Conservation (phyloP, 2,113 vertebrate species). For the Phycodurus eques region DNA sequence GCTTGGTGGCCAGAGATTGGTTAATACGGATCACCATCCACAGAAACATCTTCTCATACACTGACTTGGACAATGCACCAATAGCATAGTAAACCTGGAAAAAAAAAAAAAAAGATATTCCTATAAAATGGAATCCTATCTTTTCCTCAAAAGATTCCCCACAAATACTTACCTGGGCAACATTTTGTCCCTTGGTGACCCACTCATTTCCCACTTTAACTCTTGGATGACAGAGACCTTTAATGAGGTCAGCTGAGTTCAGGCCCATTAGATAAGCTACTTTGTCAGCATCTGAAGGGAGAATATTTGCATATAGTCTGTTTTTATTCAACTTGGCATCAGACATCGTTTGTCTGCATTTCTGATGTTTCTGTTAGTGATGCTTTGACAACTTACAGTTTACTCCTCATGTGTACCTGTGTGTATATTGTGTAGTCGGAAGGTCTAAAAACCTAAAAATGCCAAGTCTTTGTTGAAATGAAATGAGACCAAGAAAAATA, state of each 20-base stretch:
- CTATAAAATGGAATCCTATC: neutral
- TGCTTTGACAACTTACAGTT: neutral
- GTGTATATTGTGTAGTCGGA: no score
- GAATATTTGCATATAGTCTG: neutral
- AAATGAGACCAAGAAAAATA: no score
- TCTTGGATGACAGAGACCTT: constrained; percentile 81
- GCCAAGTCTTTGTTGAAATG: no score
- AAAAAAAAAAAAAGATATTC: neutral
- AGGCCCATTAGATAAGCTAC: constrained; percentile 84
- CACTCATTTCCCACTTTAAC: constrained; percentile 87
- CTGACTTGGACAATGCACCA: constrained; percentile 70
- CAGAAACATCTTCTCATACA: constrained; percentile 74
- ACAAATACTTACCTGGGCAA: constrained; percentile 76
- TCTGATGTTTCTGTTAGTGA: neutral
- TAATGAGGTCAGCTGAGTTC: constrained; percentile 86
- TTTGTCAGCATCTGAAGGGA: constrained; percentile 83
- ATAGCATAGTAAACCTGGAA: constrained; percentile 59
- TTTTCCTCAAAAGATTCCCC: neutral
- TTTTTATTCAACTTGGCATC: neutral
- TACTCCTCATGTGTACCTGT: no score
- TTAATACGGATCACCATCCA: constrained; percentile 75
- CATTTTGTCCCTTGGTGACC: constrained; percentile 87
- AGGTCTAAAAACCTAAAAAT: no score
- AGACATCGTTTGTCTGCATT: neutral
- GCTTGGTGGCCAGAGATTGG: constrained; percentile 69